Percentiles rank a stretch among this genome's conserved stretches.
phyloP scores from a whole-genome alignment of 2,113 vertebrate species.

The Lampris incognitus region DNA sequence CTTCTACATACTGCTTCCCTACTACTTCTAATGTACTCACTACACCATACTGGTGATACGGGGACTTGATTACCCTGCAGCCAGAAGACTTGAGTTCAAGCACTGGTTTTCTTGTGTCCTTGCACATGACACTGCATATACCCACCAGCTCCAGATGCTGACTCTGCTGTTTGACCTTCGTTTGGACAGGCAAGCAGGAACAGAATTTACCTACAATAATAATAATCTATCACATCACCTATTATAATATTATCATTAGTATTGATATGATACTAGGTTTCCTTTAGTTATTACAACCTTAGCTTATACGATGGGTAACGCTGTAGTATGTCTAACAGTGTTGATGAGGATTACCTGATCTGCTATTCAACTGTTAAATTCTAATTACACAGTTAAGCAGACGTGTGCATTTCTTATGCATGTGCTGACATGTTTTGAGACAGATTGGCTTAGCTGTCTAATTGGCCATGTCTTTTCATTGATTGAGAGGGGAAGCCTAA shows the following conservation, averaged over 20 bases:
- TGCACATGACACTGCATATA: too few relatives aligned
- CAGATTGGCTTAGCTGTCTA: conserved; percentile 51
- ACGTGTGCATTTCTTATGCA: conserved; percentile 2
- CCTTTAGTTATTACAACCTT: not conserved
- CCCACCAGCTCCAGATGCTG: too few relatives aligned
- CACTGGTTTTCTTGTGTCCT: too few relatives aligned
- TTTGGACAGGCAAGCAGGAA: too few relatives aligned
- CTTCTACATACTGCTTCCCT: too few relatives aligned
- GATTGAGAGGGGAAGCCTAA: conserved; percentile 55
- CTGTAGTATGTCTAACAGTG: conserved; percentile 5
- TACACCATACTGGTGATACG: too few relatives aligned
- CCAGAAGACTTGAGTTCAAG: too few relatives aligned
- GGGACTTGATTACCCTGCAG: too few relatives aligned
- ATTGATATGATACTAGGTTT: not conserved
- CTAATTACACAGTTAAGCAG: not conserved
- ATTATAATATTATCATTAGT: not conserved
- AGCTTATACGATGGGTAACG: not conserved
- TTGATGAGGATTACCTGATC: conserved; percentile 1
- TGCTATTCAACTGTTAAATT: not conserved
- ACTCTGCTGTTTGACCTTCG: too few relatives aligned
- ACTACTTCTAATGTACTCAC: too few relatives aligned
- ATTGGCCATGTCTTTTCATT: conserved; percentile 69
- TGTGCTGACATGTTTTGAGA: conserved; percentile 20
- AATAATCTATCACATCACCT: not conserved
- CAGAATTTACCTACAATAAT: too few relatives aligned